phyloP scores from a whole-genome alignment of 2,797 vertebrate species.

The Notamacropus eugenii region DNA sequence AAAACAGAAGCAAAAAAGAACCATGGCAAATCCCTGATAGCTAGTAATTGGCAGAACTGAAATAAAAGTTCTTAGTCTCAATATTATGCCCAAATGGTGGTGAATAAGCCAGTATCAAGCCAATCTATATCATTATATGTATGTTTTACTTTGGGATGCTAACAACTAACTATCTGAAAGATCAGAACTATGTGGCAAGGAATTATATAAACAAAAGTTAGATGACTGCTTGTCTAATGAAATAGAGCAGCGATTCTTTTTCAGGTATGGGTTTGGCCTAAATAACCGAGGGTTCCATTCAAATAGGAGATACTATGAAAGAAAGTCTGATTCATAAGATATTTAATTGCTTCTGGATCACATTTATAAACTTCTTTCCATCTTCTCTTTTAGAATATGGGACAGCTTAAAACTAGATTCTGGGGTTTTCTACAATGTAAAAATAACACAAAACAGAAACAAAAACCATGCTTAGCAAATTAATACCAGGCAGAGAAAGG shows the following conservation, averaged over 20 bases:
- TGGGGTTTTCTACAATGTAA: not conserved
- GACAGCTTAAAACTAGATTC: not conserved
- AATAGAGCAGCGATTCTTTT: not conserved
- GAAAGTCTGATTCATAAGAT: not conserved
- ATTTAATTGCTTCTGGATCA: not conserved
- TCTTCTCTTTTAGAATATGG: not conserved
- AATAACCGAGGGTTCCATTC: not conserved
- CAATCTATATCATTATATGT: not conserved
- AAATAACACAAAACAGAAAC: not conserved
- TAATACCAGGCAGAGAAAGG: not conserved
- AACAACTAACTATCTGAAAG: not conserved
- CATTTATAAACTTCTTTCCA: not conserved
- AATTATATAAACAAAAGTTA: not conserved
- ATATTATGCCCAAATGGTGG: not conserved
- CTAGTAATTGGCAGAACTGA: not conserved
- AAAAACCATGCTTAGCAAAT: slow-evolving; percentile 19
- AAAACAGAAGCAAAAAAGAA: not conserved
- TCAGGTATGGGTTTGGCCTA: not conserved
- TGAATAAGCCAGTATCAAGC: not conserved
- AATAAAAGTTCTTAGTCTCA: not conserved
- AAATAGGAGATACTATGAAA: not conserved
- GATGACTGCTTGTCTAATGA: not conserved
- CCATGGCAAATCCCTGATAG: not conserved
- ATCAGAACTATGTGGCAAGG: not conserved
- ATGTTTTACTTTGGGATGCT: not conserved